These are phyloP conservation scores for Nasonovia ribisnigri DNA, from an alignment of 2,888 invertebrate genomes.

Conservation along the genomic window DNA sequence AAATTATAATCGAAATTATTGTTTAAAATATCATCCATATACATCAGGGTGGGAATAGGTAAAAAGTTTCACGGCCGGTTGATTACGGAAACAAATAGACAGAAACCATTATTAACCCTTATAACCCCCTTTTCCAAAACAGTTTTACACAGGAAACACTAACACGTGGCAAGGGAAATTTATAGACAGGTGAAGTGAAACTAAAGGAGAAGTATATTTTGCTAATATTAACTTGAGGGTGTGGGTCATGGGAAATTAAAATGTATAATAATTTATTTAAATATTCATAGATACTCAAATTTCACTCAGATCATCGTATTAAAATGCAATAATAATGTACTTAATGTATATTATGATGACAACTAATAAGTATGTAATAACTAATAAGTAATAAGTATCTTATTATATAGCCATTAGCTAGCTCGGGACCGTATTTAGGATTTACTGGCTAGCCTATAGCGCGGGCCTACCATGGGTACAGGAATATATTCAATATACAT, in stretches of 20 bases:
- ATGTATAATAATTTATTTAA: constrained; percentile 12
- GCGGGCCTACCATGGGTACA: too few relatives aligned
- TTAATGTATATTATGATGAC: neutral
- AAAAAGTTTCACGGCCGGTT: constrained; percentile 64
- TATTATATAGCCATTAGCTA: neutral
- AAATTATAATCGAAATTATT: constrained; percentile 13
- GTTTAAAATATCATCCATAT: constrained; percentile 37
- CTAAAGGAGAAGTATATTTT: constrained; percentile 47
- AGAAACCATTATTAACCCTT: constrained; percentile 60
- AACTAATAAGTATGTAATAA: neutral
- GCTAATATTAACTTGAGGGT: constrained; percentile 48
- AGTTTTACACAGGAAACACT: constrained; percentile 64
- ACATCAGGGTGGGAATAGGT: constrained; percentile 52
- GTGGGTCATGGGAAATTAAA: constrained; percentile 44
- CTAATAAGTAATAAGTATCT: neutral
- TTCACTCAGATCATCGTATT: neutral
- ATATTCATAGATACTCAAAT: neutral
- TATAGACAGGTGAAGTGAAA: constrained; percentile 60
- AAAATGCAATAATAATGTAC: neutral
- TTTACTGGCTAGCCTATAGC: too few relatives aligned
- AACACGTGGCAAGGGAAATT: constrained; percentile 63
- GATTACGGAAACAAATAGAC: constrained; percentile 61
- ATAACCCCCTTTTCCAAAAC: constrained; percentile 49
- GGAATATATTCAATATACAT: too few relatives aligned
- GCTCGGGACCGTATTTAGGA: too few relatives aligned